phyloP scores from a whole-genome alignment of 2,797 vertebrate genomes.

The Ciconia nigra region DNA sequence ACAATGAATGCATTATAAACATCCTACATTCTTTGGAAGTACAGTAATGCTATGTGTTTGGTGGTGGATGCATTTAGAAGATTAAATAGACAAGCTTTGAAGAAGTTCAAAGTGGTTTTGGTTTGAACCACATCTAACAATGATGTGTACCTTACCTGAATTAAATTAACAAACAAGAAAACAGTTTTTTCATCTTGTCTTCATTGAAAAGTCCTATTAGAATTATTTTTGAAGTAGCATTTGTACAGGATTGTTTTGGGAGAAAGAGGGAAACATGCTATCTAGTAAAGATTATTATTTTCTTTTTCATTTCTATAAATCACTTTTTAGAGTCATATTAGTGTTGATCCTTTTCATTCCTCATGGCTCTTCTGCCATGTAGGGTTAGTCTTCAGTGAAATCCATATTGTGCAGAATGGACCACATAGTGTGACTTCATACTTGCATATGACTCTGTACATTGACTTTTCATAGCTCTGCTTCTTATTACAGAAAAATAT shows the following conservation, averaged over 20 bases:
- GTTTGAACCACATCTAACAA: not conserved
- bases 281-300: not conserved
- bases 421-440: not conserved
- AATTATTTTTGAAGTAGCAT: not conserved
- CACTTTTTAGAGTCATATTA: not conserved
- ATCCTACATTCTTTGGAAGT: not conserved
- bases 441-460: not conserved
- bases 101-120: constrained; percentile 14
- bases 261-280: not conserved
- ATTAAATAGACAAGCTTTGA: constrained; percentile 5
- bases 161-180: not conserved
- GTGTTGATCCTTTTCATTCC: not conserved
- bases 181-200: not conserved
- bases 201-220: not conserved
- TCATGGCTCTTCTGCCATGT: not conserved
- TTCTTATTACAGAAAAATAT: not conserved
- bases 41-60: not conserved
- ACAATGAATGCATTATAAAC: not conserved
- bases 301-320: not conserved
- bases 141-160: not conserved
- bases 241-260: not conserved
- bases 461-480: not conserved
- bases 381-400: not conserved
- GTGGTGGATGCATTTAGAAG: not conserved
- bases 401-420: not conserved